Conservation (phyloP, 2,888 invertebrate species). For the Dysmachus trigonus region DNA sequence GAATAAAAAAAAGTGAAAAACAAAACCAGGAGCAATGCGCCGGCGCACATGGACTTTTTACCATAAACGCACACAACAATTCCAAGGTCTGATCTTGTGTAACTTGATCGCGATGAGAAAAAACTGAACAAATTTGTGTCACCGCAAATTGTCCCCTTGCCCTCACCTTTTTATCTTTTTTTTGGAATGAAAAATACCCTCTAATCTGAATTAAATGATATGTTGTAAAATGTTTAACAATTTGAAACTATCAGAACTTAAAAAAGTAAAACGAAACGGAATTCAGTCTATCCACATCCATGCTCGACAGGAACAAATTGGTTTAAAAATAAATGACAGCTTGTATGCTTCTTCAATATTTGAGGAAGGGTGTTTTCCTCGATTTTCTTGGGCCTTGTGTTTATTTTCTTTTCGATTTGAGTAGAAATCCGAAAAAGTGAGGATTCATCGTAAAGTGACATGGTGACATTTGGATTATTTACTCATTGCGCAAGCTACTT, state of each 20-base stretch:
- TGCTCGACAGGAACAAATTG: not conserved
- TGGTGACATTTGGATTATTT: not conserved
- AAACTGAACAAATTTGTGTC: constrained; percentile 38
- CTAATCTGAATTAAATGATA: not conserved
- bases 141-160: not conserved
- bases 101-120: constrained; percentile 43
- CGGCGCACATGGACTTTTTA: not conserved
- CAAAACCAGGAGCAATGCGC: not conserved
- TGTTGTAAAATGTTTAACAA: not conserved
- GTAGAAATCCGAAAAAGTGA: not conserved
- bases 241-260: not conserved
- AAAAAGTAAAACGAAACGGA: not conserved
- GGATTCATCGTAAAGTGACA: not conserved
- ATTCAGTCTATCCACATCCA: not conserved
- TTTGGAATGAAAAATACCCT: not conserved
- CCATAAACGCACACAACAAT: not conserved
- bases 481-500: not conserved
- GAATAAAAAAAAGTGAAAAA: not conserved
- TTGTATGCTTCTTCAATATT: not conserved
- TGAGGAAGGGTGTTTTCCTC: not conserved
- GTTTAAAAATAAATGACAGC: not conserved
- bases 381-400: not conserved
- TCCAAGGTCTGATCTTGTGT: constrained; percentile 2
- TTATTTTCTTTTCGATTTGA: constrained; percentile 6
- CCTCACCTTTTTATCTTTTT: not conserved